Evolutionary conservation across 2,113 vertebrate genomes (phyloP).

Genomic region (Tyrannus savana): DNA sequence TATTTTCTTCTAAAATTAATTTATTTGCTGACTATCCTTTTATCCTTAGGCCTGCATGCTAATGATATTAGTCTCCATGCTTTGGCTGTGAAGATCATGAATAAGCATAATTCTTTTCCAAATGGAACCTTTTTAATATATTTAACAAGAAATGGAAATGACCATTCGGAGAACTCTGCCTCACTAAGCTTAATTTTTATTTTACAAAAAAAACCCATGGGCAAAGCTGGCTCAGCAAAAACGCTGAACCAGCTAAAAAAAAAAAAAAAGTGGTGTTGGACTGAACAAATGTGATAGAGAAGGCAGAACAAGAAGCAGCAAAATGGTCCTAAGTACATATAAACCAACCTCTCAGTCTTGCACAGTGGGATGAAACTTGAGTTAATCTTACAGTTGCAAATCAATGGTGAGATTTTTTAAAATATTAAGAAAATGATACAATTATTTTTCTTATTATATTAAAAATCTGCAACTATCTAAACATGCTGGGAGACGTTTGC

Average conservation of each 20-base stretch:
- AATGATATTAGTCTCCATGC: not conserved
- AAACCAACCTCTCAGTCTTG: not conserved
- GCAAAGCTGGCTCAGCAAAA: not conserved
- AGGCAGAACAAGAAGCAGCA: not conserved
- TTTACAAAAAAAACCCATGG: not conserved
- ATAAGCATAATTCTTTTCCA: conserved; percentile 5
- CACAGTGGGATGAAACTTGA: not conserved
- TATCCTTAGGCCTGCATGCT: not conserved
- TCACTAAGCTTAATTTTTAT: not conserved
- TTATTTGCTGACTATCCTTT: conserved; percentile 1
- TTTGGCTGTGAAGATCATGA: not conserved
- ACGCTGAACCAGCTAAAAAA: not conserved
- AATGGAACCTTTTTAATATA: not conserved
- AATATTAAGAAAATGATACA: not conserved
- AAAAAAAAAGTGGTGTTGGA: not conserved
- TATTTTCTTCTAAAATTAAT: not conserved
- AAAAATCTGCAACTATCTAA: not conserved
- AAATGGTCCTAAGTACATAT: not conserved
- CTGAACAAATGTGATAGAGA: not conserved
- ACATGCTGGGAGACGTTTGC: not conserved
- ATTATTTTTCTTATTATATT: not conserved
- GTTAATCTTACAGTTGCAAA: not conserved
- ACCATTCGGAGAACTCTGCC: not conserved
- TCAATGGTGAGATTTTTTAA: not conserved
- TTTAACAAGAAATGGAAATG: conserved; percentile 2